Base-by-base conservation (phyloP, 1,140 invertebrate species). In the Triops cancriformis region DNA sequence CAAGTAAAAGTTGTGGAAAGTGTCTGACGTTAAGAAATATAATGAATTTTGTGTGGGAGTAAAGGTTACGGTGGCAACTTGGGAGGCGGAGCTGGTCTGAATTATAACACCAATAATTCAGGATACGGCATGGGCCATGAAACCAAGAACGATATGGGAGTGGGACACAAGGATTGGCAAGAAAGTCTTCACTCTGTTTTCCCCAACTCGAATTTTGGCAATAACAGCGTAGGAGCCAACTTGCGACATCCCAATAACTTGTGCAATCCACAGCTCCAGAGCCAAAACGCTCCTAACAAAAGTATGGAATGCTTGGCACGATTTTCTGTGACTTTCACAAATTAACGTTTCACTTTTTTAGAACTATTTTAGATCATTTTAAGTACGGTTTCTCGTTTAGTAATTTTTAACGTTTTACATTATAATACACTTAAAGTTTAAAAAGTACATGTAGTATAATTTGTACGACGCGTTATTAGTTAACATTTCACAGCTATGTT, bases 121-220 rank as follows among this genome's bases (percentile, higher is more conserved):
- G 37, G 37, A n/a, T 41, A 45, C 41, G 74, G 72, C 31, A 31
- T 78, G 37, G 73, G 72, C 77, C 73, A 41, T 27, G 73, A 27
- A n/a, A 14, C 42, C 11, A 73, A 51, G 26, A 31, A 73, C 27
- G 45, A 72, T 31, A 64, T 64, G 31, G 77, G 73, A 18, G 10
- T 45, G 11, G 37, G 45, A 51, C 81, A 82, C 79, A 85, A 86
- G 81, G 85, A 86, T 78, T 85, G 85, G 84, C 86, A 87, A 80
- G 86, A 87, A 76, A 83, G 85, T 72, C 80, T 87, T 27, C 79
- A 84, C 73, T 84, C 85, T 14, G 82, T 87, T 77, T 81, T 87
- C 75, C 86, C 86, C 77, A 86, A 86, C 81, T 84, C 86, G 73
- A 85, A 86, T 80, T 85, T 87, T 75, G 85, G 84, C 80, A 86